Conservation (phyloP, 1,140 invertebrate genomes). For the Leucophenga varia region DNA sequence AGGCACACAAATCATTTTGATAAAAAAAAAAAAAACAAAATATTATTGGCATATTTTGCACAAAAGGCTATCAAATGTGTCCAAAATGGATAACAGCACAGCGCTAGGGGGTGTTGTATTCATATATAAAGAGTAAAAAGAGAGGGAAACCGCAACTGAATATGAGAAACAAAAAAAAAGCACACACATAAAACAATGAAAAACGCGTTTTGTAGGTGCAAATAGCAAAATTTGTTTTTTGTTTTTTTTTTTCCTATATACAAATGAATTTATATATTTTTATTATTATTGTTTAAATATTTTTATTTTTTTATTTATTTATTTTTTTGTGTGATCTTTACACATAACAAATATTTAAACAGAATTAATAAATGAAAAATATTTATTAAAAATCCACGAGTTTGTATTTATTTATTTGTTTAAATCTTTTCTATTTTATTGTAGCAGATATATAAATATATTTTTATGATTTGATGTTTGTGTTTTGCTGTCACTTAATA, state of each 20-base stretch:
- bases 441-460: conserved; percentile 39
- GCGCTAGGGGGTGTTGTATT: too few species aligned
- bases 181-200: too few species aligned
- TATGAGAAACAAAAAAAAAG: conserved; percentile 7
- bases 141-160: too few species aligned
- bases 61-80: conserved; percentile 7
- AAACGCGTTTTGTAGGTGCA: too few species aligned
- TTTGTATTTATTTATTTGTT: too few species aligned
- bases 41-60: conserved; percentile 7
- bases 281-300: too few species aligned
- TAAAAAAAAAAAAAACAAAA: too few species aligned
- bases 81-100: too few species aligned
- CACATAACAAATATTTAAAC: conserved; percentile 28
- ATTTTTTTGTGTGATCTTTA: conserved; percentile 24
- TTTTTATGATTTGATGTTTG: conserved; percentile 14
- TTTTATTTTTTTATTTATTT: too few species aligned
- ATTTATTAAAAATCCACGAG: too few species aligned
- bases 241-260: conserved; percentile 1
- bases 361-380: conserved; percentile 32
- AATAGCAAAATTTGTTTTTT: conserved; percentile 5
- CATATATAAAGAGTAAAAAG: too few species aligned
- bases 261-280: conserved; percentile 4
- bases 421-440: conserved; percentile 8
- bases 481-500: conserved; percentile 4
- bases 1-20: too few species aligned